Evolutionary conservation across 2,797 vertebrate species (phyloP).

Genomic region (Danio choprae): DNA sequence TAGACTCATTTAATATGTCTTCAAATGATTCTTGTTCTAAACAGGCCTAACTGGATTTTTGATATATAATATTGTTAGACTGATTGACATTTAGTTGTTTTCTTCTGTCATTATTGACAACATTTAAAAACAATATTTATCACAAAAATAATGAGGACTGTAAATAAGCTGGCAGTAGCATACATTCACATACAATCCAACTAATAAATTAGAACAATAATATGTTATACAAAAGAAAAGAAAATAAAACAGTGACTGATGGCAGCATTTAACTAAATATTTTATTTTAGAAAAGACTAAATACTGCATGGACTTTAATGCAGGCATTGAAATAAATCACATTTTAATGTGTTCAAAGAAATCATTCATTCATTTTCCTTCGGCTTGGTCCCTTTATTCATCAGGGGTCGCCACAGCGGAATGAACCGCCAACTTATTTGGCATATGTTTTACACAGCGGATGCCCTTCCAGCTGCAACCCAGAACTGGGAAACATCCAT

Average conservation of each 20-base stretch:
- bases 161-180: neutral
- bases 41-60: no score
- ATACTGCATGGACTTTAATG: neutral
- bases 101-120: neutral
- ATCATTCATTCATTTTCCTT: no score
- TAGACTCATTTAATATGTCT: no score
- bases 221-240: neutral
- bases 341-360: neutral
- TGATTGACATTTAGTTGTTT: no score
- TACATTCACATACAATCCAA: neutral
- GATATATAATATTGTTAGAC: no score
- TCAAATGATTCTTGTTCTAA: no score
- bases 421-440: no score
- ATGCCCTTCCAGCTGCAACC: no score
- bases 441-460: no score
- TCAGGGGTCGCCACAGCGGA: no score
- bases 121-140: neutral
- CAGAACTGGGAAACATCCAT: no score
- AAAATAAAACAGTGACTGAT: slow-evolving; percentile 6
- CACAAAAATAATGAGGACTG: neutral
- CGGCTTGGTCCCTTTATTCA: no score
- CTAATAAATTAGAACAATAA: slow-evolving; percentile 16
- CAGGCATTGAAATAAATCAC: neutral
- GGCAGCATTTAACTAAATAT: slow-evolving; percentile 12
- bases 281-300: slow-evolving; percentile 1